Conservation (phyloP, 2,888 invertebrate genomes). For the Listrodromus nycthemerus region DNA sequence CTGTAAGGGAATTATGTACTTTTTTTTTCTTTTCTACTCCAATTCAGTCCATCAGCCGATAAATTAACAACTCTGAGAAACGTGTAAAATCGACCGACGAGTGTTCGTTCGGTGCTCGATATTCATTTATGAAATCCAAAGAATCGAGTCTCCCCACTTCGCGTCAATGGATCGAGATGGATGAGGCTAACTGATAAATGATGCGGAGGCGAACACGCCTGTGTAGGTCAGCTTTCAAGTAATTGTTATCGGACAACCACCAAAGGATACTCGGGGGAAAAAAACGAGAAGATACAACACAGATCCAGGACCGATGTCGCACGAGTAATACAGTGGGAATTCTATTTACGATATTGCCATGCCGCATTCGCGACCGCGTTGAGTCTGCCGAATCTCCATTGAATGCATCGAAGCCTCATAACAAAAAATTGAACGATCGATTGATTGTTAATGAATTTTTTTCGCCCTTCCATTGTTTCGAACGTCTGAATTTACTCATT, state of each 20-base stretch:
- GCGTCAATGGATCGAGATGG: background rate
- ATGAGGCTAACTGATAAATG: background rate
- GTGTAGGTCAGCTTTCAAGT: constrained; percentile 70
- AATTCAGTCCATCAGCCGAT: background rate
- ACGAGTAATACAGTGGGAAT: constrained; percentile 69
- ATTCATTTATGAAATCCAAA: background rate
- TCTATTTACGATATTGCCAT: constrained; percentile 75
- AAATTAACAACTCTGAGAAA: background rate
- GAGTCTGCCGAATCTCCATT: too few relatives aligned
- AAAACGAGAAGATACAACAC: constrained; percentile 63
- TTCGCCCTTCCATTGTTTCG: too few relatives aligned
- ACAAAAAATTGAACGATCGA: too few relatives aligned
- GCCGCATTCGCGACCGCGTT: constrained; percentile 46
- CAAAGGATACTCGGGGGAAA: constrained; percentile 49
- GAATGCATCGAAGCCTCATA: too few relatives aligned
- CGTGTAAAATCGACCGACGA: background rate
- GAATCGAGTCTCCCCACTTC: background rate
- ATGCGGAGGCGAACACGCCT: constrained; percentile 11
- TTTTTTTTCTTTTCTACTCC: background rate
- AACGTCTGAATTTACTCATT: too few relatives aligned
- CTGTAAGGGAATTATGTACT: background rate
- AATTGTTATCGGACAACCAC: constrained; percentile 73
- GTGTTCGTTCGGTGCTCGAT: background rate
- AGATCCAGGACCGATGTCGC: constrained; percentile 68
- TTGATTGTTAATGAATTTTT: too few relatives aligned